Conservation (phyloP, 2,113 vertebrate genomes). For the Oreochromis aureus region DNA sequence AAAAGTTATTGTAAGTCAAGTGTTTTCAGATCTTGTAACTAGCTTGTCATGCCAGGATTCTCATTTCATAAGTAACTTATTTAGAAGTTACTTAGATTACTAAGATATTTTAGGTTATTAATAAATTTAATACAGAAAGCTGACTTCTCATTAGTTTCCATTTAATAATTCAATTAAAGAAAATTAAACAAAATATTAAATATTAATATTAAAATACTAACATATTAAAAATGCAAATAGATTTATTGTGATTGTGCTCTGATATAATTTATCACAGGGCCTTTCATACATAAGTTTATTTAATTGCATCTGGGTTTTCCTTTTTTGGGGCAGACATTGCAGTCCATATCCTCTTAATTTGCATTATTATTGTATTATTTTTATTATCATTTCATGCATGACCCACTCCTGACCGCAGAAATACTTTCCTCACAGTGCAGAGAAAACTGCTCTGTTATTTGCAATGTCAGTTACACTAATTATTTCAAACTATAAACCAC, state of each 20-base stretch:
- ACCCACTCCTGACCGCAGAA: neutral
- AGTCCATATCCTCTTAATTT: neutral
- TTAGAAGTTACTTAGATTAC: neutral
- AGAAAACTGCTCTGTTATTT: neutral
- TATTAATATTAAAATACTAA: neutral
- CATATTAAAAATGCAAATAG: neutral
- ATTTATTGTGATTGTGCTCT: neutral
- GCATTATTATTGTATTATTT: neutral
- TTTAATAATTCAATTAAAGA: neutral
- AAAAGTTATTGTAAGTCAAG: neutral
- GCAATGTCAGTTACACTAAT: slow-evolving; percentile 1
- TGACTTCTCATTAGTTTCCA: neutral
- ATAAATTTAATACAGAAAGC: neutral
- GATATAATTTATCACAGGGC: neutral
- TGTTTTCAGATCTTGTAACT: neutral
- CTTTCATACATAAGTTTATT: neutral
- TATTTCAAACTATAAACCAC: neutral
- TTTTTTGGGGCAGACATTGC: neutral
- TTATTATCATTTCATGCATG: neutral
- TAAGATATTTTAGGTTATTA: neutral
- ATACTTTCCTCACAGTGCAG: neutral
- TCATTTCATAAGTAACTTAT: neutral
- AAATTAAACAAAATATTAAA: neutral
- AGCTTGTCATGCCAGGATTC: neutral
- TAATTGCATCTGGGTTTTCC: neutral